These are phyloP conservation scores for Leistus spinibarbis DNA, from an alignment of 2,888 invertebrate species.

Conservation along the genomic window DNA sequence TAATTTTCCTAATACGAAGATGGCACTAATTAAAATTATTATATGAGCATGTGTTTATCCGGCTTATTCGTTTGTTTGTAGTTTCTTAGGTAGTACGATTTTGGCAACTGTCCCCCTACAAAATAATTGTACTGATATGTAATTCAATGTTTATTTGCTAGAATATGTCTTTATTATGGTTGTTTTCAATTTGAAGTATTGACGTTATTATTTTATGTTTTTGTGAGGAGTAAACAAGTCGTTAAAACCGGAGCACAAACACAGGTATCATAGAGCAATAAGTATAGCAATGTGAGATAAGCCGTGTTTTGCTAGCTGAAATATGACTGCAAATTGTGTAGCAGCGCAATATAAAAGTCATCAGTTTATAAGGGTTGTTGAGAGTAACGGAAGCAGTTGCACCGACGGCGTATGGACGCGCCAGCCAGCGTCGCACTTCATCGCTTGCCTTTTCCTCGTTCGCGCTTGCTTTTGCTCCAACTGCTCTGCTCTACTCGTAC, in stretches of 20 bases:
- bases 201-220: neutral
- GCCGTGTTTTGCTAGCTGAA: constrained; percentile 26
- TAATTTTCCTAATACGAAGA: no score
- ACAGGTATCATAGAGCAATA: neutral
- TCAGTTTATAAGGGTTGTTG: constrained; percentile 39
- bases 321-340: constrained; percentile 36
- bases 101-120: no score
- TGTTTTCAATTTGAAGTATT: neutral
- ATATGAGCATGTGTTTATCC: no score
- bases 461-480: neutral
- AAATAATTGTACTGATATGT: no score
- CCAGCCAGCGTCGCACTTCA: constrained; percentile 36
- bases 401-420: constrained; percentile 30
- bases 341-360: constrained; percentile 37
- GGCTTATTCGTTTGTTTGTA: no score
- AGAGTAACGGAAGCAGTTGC: constrained; percentile 36
- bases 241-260: neutral
- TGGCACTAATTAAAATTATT: no score
- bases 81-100: no score
- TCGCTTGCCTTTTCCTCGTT: constrained; percentile 3
- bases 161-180: neutral
- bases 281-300: constrained; percentile 4
- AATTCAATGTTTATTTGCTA: no score
- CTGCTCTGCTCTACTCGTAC: neutral
- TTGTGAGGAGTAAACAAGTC: neutral